Base-by-base conservation (phyloP, 2,113 vertebrate genomes). In the Melospiza melodia region DNA sequence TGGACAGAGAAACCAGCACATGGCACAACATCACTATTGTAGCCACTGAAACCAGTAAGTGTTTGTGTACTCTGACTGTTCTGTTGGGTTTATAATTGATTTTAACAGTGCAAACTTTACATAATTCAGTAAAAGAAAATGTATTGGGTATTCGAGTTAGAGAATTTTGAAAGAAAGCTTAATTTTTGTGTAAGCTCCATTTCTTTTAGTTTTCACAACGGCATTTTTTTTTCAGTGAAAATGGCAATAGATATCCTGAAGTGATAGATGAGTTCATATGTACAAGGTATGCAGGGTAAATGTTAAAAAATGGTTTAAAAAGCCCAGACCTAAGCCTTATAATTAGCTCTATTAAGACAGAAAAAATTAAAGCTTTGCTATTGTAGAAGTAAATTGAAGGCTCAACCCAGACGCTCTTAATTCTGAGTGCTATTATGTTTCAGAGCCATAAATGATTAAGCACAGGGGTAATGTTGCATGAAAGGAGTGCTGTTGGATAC, bases 11-110 rank as follows among this genome's bases (percentile, higher is more conserved):
- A 97, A 98, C 98, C 4, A 99, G 98, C 93, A 98, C 95, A 23
- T 99, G 99, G 99, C 99, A 99, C 98, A 99, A 99, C 97, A 99
- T 99, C 94, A 99, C 99, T 7, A 99, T 99, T 52, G 99, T 99
- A 10, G 99, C 99, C 91, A 99, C 99, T 2, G 99, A 99, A 98
- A 98, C 99, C 90, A 98, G 99, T 99, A 98, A 99, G 99, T 99
- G 87, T 72, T 94, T 95, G 23, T 43, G 67, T 33, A 3, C 65
- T 35, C 37, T 43, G 62, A 16, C 48, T 89, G 24, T 59, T 54
- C 41, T 63, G 4, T 55, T 83, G 11, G 19, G 0, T 49, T 66
- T 41, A 9, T 18, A 58, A 74, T 35, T 35, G 22, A 12, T 88
- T 25, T 41, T 58, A 48, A 12, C 68, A 39, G 9, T 43, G 61